Evolutionary conservation across 2,113 vertebrate genomes (phyloP), one percentile per base, ranked within the genome.

Genomic region (Phaethon lepturus): DNA sequence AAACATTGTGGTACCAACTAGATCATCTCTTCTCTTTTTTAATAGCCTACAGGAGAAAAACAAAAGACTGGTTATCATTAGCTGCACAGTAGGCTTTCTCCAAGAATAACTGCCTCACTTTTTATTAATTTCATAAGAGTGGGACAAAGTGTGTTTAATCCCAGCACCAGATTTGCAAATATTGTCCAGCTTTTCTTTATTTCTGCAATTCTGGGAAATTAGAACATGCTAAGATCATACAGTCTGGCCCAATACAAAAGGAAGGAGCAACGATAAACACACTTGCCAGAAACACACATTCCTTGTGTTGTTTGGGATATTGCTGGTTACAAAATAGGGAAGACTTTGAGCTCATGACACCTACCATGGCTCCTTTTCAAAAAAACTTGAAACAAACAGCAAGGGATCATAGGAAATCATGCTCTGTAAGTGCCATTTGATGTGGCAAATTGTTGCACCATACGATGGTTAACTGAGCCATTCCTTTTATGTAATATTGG

Each of bases 391-490:
- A 95, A 96, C 62, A 73, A 95, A 88, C 62, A 79, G 78, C 66
- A 62, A 86, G 66, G 53, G 49, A 52, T 52, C 74, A 25, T 88
- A 91, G 95, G 91, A 93, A 96, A 82, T 87, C 73, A 29, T 84
- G 68, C 73, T 84, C 28, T 23, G 49, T 80, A 79, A 92, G 56
- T 79, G 66, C 73, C 83, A 96, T 96, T 95, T 97, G 94, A 95
- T 97, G 97, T 97, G 96, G 96, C 68, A 87, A 89, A 76, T 79
- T 97, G 91, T 97, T 97, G 89, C 95, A 94, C 96, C 96, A 97
- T 82, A 50, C 62, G n/a, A 62, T 95, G 93, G 97, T 79, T 91
- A 93, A 67, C 71, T 79, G 94, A 91, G 67, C 76, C 8, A 4
- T 95, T 95, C 66, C 63, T 97, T 85, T 89, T 87, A 67, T 93